Base-by-base conservation (phyloP, 1,140 invertebrate species). In the Drosophila kurseongensis region DNA sequence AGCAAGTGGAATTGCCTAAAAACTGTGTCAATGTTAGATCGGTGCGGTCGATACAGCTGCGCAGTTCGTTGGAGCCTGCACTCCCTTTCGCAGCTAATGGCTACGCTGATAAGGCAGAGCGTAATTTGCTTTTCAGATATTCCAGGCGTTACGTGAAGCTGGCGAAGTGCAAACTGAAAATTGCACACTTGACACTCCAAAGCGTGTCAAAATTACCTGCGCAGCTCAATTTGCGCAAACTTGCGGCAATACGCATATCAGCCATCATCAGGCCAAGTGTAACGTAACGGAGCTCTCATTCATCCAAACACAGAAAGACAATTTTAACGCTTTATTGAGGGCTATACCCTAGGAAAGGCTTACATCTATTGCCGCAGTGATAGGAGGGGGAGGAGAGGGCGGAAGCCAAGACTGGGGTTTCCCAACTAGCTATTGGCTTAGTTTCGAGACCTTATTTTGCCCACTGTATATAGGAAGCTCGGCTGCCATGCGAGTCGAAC, bases 21-120 rank as follows among this genome's bases (percentile, higher is more conserved):
- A 86, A 88, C 59, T 77, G 67, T 88, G 83, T 86, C 83, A 86
- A 80, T 88, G 83, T 58, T 66, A 77, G 59, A 79, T 75, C 32
- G 32, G n/a, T 14, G 13, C n/a, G 42, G 40, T 29, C 48, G 75
- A 78, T 86, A 68, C 35, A 52, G 42, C 32, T 51, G 40, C 51
- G 52, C 2, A 42, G 41, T 13, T 44, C 29, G 41, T 13, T 27
- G 62, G 32, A 23, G 23, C 40, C 16, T 59, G 36, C 54, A 27
- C 35, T 52, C 9, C 13, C 9, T 48, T 48, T 52, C 16, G 18
- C 29, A 38, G 27, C 36, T 38, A 44, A 66, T 44, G 13, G 40
- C 41, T 23, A 51, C 51, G 44, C 36, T 38, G 60, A 60, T 82
- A 65, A 61, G 58, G 42, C 16, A 23, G 14, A 14, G 5, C 7